Evolutionary conservation across 2,797 vertebrate species (phyloP).

Genomic region (Cossypha niveicapilla): DNA sequence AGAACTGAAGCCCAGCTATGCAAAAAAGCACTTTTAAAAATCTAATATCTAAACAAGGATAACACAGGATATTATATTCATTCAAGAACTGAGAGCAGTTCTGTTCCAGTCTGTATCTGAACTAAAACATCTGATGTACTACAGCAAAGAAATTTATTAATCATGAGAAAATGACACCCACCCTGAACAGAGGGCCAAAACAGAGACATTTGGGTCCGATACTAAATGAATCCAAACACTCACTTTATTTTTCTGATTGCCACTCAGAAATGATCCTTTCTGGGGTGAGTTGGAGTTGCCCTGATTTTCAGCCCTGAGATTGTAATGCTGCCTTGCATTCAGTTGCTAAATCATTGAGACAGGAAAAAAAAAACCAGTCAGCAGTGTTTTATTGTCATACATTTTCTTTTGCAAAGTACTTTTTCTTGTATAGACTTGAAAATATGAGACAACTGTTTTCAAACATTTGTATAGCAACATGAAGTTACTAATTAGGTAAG

Average conservation of each 20-base stretch:
- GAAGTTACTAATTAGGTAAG: not conserved
- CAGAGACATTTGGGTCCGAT: not conserved
- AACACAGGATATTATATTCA: not conserved
- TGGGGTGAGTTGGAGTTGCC: conserved; percentile 77
- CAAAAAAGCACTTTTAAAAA: not conserved
- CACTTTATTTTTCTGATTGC: conserved; percentile 82
- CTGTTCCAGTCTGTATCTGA: not conserved
- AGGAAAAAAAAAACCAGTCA: not conserved
- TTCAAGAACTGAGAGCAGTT: not conserved
- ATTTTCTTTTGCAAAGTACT: not conserved
- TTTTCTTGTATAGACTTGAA: not conserved
- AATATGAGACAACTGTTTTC: not conserved
- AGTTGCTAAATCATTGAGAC: conserved; percentile 69
- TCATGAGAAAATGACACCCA: not conserved
- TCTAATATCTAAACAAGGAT: not conserved
- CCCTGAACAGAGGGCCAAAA: not conserved
- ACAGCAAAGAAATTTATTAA: not conserved
- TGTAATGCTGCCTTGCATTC: conserved; percentile 78
- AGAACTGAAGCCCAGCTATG: not conserved
- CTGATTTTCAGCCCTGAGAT: conserved; percentile 77
- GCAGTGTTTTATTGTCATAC: not conserved
- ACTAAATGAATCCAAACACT: not conserved
- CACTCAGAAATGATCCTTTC: conserved; percentile 70
- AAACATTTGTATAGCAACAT: not conserved
- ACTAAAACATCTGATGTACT: not conserved